Base-by-base conservation (phyloP, 2,113 vertebrate genomes). In the Kryptolebias marmoratus region DNA sequence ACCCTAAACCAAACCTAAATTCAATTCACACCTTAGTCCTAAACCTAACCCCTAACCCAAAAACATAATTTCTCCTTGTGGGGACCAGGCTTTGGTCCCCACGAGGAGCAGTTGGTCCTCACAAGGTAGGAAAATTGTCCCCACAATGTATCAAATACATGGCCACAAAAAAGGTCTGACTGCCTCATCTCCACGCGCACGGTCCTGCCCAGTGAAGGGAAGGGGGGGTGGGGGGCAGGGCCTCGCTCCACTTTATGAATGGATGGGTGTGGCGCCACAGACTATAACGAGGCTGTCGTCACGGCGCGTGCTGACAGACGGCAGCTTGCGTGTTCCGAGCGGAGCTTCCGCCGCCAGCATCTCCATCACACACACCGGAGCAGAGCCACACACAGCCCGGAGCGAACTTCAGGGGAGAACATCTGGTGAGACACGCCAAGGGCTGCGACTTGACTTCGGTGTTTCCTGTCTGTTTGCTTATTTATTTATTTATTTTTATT, bases 231-330 rank as follows among this genome's bases (percentile, higher is more conserved):
- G 45, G 57, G 62, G 65, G 73, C 66, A 66, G 80, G 73, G 75
- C 67, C 79, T 11, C 54, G 63, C 71, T 72, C 72, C 49, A 83
- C 85, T 93, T 94, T 91, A 93, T 94, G 93, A 94, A 94, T 94
- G 92, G 87, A 89, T 88, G 93, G 93, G 93, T 90, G 93, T 93
- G 94, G 91, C 90, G 36, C 67, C 71, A 72, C 69, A 75, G 87
- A 78, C 81, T 64, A 13, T 86, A 48, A 47, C 67, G 79, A 76
- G 75, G 22, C 64, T 81, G 83, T 84, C 92, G 86, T 93, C 92
- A 91, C 79, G 2, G 76, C 58, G 80, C 85, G 70, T 58, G 70
- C 27, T 81, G 77, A 88, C 73, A 87, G 82, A 65, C 80, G 70
- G 66, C 67, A 75, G 73, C 82, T 75, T 47, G 79, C 80, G 56